Base-by-base conservation (phyloP, 2,113 vertebrate genomes). In the Procavia capensis region DNA sequence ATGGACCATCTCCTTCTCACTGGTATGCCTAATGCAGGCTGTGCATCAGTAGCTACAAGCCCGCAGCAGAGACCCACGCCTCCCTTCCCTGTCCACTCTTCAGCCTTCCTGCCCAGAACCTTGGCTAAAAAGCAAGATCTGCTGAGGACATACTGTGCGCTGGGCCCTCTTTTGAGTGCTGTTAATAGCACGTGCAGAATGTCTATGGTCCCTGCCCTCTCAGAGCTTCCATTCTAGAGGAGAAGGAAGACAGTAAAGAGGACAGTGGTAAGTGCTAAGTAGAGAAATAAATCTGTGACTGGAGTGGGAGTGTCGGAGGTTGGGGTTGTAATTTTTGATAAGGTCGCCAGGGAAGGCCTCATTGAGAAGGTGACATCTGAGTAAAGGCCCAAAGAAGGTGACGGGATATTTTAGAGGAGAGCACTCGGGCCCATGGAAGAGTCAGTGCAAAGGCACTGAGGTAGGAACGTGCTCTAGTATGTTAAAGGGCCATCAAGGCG, bases 21-120 rank as follows among this genome's bases (percentile, higher is more conserved):
- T 9, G 9, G 41, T 20, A 16, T 0, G 27, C 19, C 11, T 1
- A 14, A 43, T 3, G 2, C n/a, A 10, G 27, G 0, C 7, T 76
- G 17, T 10, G 3, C 36, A 9, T 1, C 1, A 27, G 61, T 4
- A 14, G 45, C 54, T 45, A 0, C 8, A 0, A 54, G 79, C 61
- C 61, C 22, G 1, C 19, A 36, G 36, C 6, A 57, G 41, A 63
- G n/a, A 59, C 11, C 8, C 13, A 2, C n/a, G 24, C 17, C 68
- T 31, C 16, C 2, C 29, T 6, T 24, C 34, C 20, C 61, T 2
- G 43, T 82, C 22, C 2, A 14, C 43, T 17, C 0, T 29, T 13
- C 20, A 34, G 11, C 50, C 41, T 39, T 47, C 45, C 24, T 22
- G 50, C 78, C 59, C 85, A 36, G 27, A 75, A 16, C 41, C 64